Evolutionary conservation across 2,797 vertebrate species (phyloP).

Genomic region (Mormyrops attenuatus): DNA sequence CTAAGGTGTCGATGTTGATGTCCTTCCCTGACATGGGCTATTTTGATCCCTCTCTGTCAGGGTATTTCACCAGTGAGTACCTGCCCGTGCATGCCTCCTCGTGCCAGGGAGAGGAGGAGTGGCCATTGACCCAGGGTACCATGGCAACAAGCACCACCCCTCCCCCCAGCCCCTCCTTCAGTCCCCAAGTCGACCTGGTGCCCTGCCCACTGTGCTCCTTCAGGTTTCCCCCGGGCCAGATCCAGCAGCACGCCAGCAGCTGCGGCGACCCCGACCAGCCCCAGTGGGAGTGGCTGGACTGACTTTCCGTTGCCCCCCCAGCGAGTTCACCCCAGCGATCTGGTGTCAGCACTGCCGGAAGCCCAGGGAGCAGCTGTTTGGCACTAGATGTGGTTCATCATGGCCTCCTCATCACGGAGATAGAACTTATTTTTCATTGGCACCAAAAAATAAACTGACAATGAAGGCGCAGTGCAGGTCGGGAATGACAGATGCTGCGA

Average conservation of each 20-base stretch:
- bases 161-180: neutral
- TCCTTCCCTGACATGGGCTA: neutral
- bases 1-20: neutral
- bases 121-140: neutral
- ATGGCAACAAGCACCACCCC: conserved; percentile 3
- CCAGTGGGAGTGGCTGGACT: conserved; percentile 36
- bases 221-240: conserved; percentile 40
- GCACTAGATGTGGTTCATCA: neutral
- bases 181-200: conserved; percentile 36
- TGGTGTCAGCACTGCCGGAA: neutral
- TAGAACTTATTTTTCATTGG: neutral
- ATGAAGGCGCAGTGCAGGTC: neutral
- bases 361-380: neutral
- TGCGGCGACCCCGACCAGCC: conserved; percentile 48
- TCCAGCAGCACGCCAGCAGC: conserved; percentile 58
- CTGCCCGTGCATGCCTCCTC: conserved; percentile 54
- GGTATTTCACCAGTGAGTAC: conserved; percentile 44
- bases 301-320: neutral
- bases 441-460: neutral
- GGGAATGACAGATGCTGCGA: neutral
- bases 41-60: conserved; percentile 35
- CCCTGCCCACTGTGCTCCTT: conserved; percentile 59
- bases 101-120: conserved; percentile 53
- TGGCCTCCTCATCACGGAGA: neutral
- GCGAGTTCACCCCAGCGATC: neutral